Base-by-base conservation (phyloP, 2,888 invertebrate genomes). In the Drosophila nigricruria region DNA sequence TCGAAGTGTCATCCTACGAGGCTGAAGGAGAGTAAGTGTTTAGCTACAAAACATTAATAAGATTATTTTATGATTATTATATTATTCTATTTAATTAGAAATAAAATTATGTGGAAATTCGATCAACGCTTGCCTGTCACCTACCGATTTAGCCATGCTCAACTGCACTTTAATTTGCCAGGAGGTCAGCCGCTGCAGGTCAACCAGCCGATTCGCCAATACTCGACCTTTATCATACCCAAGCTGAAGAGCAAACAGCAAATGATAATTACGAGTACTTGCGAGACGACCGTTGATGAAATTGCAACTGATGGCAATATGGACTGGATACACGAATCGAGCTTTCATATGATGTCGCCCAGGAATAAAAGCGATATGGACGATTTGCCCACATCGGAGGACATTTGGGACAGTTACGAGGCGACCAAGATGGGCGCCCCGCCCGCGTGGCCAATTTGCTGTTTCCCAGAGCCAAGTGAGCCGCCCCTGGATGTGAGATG, bases 301-400 rank as follows among this genome's bases (percentile, higher is more conserved):
- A 18, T 12, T 0, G 27, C 54, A 6, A 14, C 27, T 12, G 14
- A 2, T 9, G 30, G 5, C 3, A 40, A 10, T 32, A 20, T 1
- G 32, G 32, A 47, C 9, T 20, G 45, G 58, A 1, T 20, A 1
- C 14, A 18, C 10, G 36, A 27, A 3, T 6, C 9, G 34, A 34
- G 5, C n/a, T 43, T 16, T 0, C 14, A 10, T 8, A 6, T 8
- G 1, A 2, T 34, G 1, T 9, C 25, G 34, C 18, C 34, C 6
- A 43, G 8, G 0, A 14, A 3, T 6, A n/a, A 34, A 1, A 25
- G 9, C 9, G 34, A 45, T 0, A 2, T 42, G 0, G 27, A 54
- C 0, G 0, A 36, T 10, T 5, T 74, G 30, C 76, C 76, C 18
- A 62, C 62, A 1, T 60, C 76, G 9, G 62, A 77, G 30, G 64